Conservation (phyloP, 2,113 vertebrate species). For the pig (Sus scrofa) region DNA sequence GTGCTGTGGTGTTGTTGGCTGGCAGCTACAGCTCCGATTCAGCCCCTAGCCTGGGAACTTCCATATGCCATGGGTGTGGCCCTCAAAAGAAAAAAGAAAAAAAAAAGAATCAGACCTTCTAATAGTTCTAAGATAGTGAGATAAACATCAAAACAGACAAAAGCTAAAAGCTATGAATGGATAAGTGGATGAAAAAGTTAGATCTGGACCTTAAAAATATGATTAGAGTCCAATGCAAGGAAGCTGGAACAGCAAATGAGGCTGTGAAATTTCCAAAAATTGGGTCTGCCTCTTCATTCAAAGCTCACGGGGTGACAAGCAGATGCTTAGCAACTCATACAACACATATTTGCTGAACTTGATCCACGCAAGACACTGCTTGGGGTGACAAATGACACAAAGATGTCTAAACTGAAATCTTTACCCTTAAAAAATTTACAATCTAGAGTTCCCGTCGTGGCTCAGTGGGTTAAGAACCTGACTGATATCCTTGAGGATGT, state of each 20-base stretch:
- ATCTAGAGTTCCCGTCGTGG: too few species aligned
- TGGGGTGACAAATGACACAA: neutral
- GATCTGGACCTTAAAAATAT: neutral
- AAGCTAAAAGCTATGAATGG: neutral
- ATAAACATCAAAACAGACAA: neutral
- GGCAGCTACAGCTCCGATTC: too few species aligned
- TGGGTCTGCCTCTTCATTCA: neutral
- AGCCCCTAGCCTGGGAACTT: too few species aligned
- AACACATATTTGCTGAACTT: neutral
- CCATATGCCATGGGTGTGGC: too few species aligned
- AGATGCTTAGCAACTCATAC: neutral
- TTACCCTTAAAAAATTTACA: conserved; percentile 39
- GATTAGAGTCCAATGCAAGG: neutral
- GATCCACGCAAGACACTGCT: neutral
- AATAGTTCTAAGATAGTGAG: neutral
- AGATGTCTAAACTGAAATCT: neutral
- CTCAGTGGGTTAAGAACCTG: too few species aligned
- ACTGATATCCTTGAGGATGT: too few species aligned
- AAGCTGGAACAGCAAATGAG: neutral
- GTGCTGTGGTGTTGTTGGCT: too few species aligned
- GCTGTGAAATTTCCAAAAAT: neutral
- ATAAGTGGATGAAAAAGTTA: neutral
- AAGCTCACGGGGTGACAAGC: neutral
- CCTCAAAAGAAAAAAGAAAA: too few species aligned
- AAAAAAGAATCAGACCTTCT: neutral